phyloP scores from a whole-genome alignment of 2,888 invertebrate genomes.

The Drosophila nr. perissopoda region DNA sequence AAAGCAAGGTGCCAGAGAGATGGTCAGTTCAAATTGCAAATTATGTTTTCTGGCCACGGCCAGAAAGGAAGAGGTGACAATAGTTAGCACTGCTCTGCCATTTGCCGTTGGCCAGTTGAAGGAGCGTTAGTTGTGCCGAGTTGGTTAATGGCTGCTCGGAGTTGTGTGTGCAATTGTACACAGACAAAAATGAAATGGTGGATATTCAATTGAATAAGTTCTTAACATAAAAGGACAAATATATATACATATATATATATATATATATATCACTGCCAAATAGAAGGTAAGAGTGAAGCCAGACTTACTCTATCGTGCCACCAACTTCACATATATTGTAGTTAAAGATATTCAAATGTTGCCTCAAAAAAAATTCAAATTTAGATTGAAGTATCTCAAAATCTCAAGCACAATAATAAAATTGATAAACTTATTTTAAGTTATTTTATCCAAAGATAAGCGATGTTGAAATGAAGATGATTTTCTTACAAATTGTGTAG shows the following conservation, averaged over 20 bases:
- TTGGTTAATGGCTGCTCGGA: slow-evolving; percentile 6
- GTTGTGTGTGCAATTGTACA: neutral
- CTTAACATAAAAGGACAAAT: neutral
- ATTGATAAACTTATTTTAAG: neutral
- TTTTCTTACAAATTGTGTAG: too few species aligned
- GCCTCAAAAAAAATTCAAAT: too few species aligned
- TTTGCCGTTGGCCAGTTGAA: slow-evolving; percentile 20
- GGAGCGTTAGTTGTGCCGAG: neutral
- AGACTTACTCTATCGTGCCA: neutral
- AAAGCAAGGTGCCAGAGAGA: slow-evolving; percentile 3
- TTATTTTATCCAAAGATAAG: neutral
- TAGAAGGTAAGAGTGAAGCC: neutral
- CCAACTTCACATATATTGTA: neutral
- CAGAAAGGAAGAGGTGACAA: slow-evolving; percentile 30
- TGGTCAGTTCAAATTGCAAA: slow-evolving; percentile 68
- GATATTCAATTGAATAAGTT: neutral
- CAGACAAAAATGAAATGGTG: neutral
- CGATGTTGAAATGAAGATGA: neutral
- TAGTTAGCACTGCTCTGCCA: slow-evolving; percentile 24
- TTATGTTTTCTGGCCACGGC: slow-evolving; percentile 64
- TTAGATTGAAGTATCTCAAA: neutral
- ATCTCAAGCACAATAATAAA: neutral
- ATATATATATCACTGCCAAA: neutral
- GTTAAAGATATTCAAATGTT: neutral
- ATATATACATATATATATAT: neutral